Evolutionary conservation across 2,888 invertebrate genomes (phyloP).

Genomic region (Sphaeridia pumilis): DNA sequence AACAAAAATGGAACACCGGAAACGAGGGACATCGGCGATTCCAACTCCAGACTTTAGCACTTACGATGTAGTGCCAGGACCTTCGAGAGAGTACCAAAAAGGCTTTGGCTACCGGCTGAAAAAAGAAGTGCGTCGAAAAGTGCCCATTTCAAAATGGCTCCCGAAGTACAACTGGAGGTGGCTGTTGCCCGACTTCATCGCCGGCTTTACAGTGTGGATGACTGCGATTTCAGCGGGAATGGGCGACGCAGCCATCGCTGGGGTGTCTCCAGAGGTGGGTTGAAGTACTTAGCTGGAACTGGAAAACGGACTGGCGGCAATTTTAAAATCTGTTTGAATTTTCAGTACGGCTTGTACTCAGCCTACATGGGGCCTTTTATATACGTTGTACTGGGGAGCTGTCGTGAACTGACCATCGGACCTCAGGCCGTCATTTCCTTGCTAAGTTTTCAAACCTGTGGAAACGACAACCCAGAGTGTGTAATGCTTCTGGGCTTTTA

Average conservation of each 20-base stretch:
- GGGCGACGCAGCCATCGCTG: constrained; percentile 44
- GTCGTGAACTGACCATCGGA: constrained; percentile 43
- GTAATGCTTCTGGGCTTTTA: constrained; percentile 30
- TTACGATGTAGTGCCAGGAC: background rate
- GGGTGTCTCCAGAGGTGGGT: constrained; percentile 42
- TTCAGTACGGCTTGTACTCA: constrained; percentile 29
- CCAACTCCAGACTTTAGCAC: too few species aligned
- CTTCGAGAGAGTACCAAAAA: background rate
- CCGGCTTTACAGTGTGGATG: constrained; percentile 68
- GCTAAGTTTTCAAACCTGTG: constrained; percentile 30
- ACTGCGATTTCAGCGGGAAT: constrained; percentile 45
- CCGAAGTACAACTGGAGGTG: constrained; percentile 60
- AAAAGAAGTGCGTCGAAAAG: constrained; percentile 57
- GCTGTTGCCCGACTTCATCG: constrained; percentile 75
- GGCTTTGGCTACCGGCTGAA: background rate
- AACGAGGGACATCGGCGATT: background rate
- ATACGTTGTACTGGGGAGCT: constrained; percentile 44
- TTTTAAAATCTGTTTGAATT: too few species aligned
- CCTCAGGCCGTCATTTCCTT: constrained; percentile 16
- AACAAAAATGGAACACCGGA: background rate
- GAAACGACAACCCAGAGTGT: constrained; percentile 24
- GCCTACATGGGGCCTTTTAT: constrained; percentile 43
- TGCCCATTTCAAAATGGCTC: constrained; percentile 66
- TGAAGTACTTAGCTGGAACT: background rate
- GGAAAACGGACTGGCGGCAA: too few species aligned